Percentiles rank a stretch among this genome's conserved stretches.
Conservation (phyloP, 2,797 vertebrate species). For the Crypturellus tataupa region DNA sequence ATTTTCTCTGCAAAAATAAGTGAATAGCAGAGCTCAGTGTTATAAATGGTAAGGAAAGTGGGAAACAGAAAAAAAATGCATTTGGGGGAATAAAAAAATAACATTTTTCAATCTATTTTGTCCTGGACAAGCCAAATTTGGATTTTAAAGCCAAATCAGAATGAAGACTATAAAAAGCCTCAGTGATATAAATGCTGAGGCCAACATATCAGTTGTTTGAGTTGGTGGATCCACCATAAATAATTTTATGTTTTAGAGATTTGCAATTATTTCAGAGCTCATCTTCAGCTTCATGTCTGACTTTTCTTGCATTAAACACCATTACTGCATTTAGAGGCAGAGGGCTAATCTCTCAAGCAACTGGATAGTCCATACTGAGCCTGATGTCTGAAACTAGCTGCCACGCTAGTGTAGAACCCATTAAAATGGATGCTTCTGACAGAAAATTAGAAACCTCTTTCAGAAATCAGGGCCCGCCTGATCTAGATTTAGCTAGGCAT, state of each 20-base stretch:
- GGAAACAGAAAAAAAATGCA: neutral
- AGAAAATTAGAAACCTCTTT: neutral
- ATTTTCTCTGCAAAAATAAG: neutral
- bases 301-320: neutral
- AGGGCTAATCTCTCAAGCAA: neutral
- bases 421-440: neutral
- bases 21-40: neutral
- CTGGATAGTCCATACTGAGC: neutral
- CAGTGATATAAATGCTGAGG: neutral
- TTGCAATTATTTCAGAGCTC: neutral
- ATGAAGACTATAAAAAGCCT: neutral
- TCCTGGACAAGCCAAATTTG: neutral
- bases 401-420: accelerated
- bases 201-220: neutral
- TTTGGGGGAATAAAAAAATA: neutral
- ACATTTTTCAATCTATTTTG: neutral
- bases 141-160: neutral
- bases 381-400: neutral
- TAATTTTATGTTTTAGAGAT: neutral
- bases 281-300: neutral
- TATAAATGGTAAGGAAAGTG: neutral
- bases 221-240: neutral
- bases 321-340: neutral
- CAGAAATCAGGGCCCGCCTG: neutral
- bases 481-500: neutral